Base-by-base conservation (phyloP, 2,888 invertebrate genomes). In the Ctenicera cuprea region DNA sequence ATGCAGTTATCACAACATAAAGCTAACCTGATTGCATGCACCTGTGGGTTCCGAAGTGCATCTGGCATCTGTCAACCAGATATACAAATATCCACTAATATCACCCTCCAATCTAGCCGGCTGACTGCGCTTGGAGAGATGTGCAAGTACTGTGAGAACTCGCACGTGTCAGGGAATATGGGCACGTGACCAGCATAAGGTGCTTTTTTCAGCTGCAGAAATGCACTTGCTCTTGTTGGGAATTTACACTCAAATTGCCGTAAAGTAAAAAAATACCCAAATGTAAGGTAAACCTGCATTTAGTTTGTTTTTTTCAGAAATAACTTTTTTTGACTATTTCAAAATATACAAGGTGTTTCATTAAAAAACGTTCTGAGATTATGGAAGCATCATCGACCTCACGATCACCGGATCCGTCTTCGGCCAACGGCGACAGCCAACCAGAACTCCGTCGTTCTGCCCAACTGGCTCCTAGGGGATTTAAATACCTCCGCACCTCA, bases 151-250 rank as follows among this genome's bases (percentile, higher is more conserved):
- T 81, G 79, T 86, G 86, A 83, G 86, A 86, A 82, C 65, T 70
- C 80, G 75, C 87, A 87, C 87, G 86, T 87, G 87, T 80, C 81
- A 82, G 87, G 86, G 87, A 87, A 87, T 80, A 66, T 71, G 64
- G 77, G 73, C 87, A 87, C 86, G 86, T 87, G 87, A 73, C 78
- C 75, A 75, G 73, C 78, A 76, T 77, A 80, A 83, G 81, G 83
- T 83, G 84, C 54, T 61, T 74, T 63, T 43, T 48, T 37, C 14
- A 33, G 30, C 30, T 50, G 16, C 14, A 14, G 7, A 65, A 20
- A 68, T 68, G 43, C 74, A 74, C 74, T 74, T 71, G 64, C 43
- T 59, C 20, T 33, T 18, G 11, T 14, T 14, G 38, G 3, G 4
- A 12, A 38, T 38, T 12, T 38, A 38, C 3, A 2, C 26, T 26